phyloP scores from a whole-genome alignment of 2,113 vertebrate genomes.

The Morphnarchus princeps region DNA sequence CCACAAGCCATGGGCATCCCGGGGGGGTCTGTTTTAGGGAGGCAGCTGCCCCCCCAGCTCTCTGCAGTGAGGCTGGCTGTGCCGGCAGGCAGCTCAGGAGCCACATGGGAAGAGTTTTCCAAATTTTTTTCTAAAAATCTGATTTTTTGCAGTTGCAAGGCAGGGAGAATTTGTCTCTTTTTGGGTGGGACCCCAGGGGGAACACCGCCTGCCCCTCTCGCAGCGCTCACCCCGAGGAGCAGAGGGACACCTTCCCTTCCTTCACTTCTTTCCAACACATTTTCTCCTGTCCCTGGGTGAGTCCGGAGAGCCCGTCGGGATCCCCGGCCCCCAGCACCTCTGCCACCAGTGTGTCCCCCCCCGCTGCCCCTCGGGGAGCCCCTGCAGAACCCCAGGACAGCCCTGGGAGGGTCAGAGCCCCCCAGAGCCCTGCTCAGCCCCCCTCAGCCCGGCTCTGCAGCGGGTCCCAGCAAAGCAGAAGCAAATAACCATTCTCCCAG shows the following conservation, averaged over 20 bases:
- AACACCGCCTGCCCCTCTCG: not conserved
- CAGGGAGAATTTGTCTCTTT: not conserved
- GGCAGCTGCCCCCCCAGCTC: not conserved
- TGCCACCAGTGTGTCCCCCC: rapidly evolving
- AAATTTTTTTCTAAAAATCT: not conserved
- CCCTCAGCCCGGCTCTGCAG: rapidly evolving
- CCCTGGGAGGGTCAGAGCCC: not conserved
- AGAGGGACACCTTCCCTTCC: too few relatives aligned
- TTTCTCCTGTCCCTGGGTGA: not conserved
- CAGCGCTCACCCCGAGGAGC: rapidly evolving
- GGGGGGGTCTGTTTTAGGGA: not conserved
- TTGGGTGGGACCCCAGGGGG: not conserved
- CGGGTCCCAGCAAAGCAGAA: not conserved
- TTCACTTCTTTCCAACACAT: rapidly evolving
- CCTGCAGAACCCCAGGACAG: rapidly evolving
- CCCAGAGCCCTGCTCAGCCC: not conserved
- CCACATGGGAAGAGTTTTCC: not conserved
- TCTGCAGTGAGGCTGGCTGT: rapidly evolving
- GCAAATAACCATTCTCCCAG: not conserved
- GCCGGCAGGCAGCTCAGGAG: not conserved
- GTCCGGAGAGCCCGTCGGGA: rapidly evolving
- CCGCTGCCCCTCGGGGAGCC: rapidly evolving
- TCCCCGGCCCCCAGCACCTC: not conserved
- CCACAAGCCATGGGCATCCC: rapidly evolving
- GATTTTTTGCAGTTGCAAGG: not conserved